Evolutionary conservation across 35 echinoderm and acorn worm species (phyloP), one percentile per base, ranked within the genome.

Genomic region (Ophioderma brevispina): DNA sequence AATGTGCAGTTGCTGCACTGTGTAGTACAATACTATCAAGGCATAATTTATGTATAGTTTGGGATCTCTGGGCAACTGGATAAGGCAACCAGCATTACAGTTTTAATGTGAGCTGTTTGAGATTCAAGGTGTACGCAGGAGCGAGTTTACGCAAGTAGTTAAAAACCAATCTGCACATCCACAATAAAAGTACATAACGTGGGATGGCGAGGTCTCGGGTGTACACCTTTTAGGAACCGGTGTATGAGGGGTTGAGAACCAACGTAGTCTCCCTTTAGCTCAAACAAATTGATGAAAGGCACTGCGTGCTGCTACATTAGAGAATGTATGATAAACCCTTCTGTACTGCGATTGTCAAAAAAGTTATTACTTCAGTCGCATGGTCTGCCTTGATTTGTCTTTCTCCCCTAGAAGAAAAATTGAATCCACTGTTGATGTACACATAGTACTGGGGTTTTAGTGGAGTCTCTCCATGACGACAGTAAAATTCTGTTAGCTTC

Each of bases 161-260:
- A 30, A 94, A 80, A 34, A 90, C n/a, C 88, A 39, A 43, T 86
- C 21, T 82, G 82, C 28, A 94, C 85, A 41, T 94, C 88, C 92
- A 87, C 90, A 31, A 90, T 90, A 32, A 55, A 55, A 17, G 17
- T n/a, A n/a, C 55, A 50, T 91, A 97, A 36, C 88, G 35, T 40
- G 82, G 81, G 25, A 63, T 42, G 15, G 91, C 87, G 19, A 92
- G 86, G 50, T 75, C 31, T n/a, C 82, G 35, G 19, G 88, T 88
- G 79, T 78, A 97, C 0, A 91, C 95, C 95, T 76, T 77, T 93
- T 78, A 87, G 36, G 75, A 97, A 97, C n/a, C 89, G 13, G 1
- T 19, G 39, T 28, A 97, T 40, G 0, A 93, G 38, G 0, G 86
- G 87, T 59, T 97, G 85, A 41, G 64, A 77, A 13, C 91, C 95